Evolutionary conservation across 2,888 invertebrate genomes (phyloP), one percentile per base, ranked within the genome.

Genomic region (Nephrocerus scutellatus): DNA sequence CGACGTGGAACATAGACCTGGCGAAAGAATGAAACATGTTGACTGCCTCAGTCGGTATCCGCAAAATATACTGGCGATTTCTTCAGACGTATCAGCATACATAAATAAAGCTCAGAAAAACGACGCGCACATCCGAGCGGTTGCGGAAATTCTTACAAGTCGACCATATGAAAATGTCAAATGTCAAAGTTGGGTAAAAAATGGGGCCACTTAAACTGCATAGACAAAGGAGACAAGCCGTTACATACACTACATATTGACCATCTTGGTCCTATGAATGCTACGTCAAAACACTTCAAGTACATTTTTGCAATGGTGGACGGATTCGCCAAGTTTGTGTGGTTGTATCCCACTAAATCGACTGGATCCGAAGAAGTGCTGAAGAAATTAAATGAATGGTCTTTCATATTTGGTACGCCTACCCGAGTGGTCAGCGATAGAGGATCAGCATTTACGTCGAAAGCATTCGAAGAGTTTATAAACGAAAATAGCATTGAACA

Each of bases 191-290:
- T 37, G 5, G 60, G 63, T 0, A 61, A 57, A 32, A 47, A 59
- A 24, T 56, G 61, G 43, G 62, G 61, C 14, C 50, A 46, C 10
- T 41, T 63, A 16, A 29, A 60, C 26, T 49, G 53, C 0, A 53
- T 64, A 1, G 48, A 52, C 8, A 63, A 64, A 25, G 59, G 47
- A 8, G 50, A 45, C 2, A 19, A 24, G 2, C 62, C 61, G 6
- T 59, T 44, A 4, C 16, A 25, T 5, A 45, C 44, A 3, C 22
- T 44, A 3, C 43, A 44, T 29, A n/a, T 40, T 9, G 44, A 47
- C n/a, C 43, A 45, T 19, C 25, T 44, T 5, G 44, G 47, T 2
- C 43, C 36, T 2, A 41, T 47, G 41, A 36, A 43, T 15, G 19
- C 37, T 10, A 42, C 42, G 4, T 28, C 29, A 5, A 54, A 21